Conservation (phyloP, 2,113 vertebrate genomes). For the Cebus imitator region DNA sequence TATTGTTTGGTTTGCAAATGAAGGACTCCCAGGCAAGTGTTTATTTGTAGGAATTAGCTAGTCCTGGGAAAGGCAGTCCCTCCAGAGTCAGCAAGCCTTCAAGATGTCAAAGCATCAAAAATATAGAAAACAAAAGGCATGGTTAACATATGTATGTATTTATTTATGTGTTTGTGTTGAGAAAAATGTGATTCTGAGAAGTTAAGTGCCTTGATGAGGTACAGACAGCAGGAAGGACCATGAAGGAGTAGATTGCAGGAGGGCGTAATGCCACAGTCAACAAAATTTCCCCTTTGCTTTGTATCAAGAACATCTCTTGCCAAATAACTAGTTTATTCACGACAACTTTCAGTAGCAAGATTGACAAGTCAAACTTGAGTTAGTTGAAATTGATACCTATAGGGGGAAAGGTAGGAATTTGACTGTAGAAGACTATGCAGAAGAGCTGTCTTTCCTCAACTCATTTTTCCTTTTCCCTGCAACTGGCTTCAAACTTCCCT, state of each 20-base stretch:
- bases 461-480: neutral
- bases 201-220: neutral
- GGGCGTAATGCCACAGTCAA: neutral
- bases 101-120: neutral
- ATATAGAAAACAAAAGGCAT: neutral
- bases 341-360: neutral
- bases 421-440: fast-evolving
- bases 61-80: neutral
- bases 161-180: neutral
- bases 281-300: neutral
- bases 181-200: neutral
- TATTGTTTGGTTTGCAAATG: neutral
- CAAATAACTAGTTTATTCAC: neutral
- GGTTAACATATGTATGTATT: neutral
- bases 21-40: neutral
- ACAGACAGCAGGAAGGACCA: neutral
- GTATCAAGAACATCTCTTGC: neutral
- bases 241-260: neutral
- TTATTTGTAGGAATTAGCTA: neutral
- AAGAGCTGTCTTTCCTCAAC: neutral
- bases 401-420: neutral
- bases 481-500: neutral
- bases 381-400: neutral
- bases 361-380: neutral
- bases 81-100: neutral